Percentiles rank a stretch among this genome's conserved stretches.
Evolutionary conservation across 2,113 vertebrate species (phyloP).

Genomic region (Oryzias javanicus): DNA sequence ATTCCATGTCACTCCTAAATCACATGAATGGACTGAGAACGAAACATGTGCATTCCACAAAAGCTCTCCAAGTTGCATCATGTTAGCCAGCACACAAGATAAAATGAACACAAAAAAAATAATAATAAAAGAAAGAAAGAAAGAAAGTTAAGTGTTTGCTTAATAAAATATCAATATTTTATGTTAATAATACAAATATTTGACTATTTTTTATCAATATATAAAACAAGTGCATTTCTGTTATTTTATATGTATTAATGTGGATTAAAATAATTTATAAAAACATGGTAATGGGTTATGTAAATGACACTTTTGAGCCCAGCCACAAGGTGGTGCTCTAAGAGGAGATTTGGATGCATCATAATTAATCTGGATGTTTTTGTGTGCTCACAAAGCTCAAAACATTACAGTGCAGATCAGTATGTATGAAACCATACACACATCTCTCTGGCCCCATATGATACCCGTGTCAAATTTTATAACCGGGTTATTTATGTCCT

Average conservation of each 20-base stretch:
- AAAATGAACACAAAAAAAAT: constrained; percentile 15
- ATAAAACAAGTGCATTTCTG: too few species aligned
- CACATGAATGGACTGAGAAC: constrained; percentile 51
- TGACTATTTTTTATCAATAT: too few species aligned
- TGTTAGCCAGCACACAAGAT: constrained; percentile 34
- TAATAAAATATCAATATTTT: too few species aligned
- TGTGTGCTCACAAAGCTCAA: constrained; percentile 32
- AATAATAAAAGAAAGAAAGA: too few species aligned
- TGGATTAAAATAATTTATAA: too few species aligned
- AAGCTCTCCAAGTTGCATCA: constrained; percentile 31
- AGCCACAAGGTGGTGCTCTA: constrained; percentile 80
- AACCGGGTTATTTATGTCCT: constrained; percentile 32
- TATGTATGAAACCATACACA: constrained; percentile 24
- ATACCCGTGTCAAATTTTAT: constrained; percentile 25
- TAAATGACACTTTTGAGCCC: not conserved
- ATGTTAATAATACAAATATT: too few species aligned
- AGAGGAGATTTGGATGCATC: constrained; percentile 69
- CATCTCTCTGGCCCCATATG: constrained; percentile 30
- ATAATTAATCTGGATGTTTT: constrained; percentile 23
- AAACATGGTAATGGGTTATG: too few species aligned
- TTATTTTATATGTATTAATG: too few species aligned
- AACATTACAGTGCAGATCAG: constrained; percentile 26
- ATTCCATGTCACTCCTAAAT: constrained; percentile 63
- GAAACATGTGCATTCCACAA: constrained; percentile 62
- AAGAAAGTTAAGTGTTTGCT: not conserved